These are phyloP conservation scores for Chironomus riparius DNA, from an alignment of 2,888 invertebrate species.

Conservation along the genomic window DNA sequence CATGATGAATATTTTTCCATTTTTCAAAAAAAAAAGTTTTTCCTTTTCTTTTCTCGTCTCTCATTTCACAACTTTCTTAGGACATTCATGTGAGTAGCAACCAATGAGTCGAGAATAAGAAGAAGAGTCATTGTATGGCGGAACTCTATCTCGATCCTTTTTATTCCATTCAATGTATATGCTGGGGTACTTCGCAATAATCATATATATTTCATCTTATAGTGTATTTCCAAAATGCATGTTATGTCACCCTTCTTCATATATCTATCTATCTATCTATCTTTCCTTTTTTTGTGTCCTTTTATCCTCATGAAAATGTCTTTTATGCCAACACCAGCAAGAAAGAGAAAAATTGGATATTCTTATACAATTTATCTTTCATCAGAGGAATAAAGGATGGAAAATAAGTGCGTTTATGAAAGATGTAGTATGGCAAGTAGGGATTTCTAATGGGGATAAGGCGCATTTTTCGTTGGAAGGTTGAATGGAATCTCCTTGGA, in stretches of 20 bases:
- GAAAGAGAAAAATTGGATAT: slow-evolving; percentile 21
- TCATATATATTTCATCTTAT: slow-evolving; percentile 20
- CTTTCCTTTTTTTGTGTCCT: neutral
- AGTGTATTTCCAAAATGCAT: neutral
- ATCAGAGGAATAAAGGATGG: neutral
- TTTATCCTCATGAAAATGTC: neutral
- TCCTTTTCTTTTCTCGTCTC: neutral
- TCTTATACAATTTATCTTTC: neutral
- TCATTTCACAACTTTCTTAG: no score
- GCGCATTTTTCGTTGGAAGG: no score
- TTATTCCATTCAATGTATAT: neutral
- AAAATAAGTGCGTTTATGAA: neutral
- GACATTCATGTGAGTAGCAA: no score
- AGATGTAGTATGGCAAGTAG: no score
- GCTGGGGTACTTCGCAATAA: slow-evolving; percentile 6
- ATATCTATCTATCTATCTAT: neutral
- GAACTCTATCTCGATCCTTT: neutral
- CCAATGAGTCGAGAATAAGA: no score
- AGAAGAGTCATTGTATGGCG: neutral
- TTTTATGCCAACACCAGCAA: slow-evolving; percentile 22
- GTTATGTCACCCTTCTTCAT: slow-evolving; percentile 8
- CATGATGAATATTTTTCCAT: slow-evolving; percentile 17
- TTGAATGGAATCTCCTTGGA: no score
- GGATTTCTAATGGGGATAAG: no score
- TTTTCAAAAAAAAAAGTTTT: neutral